phyloP scores from a whole-genome alignment of 1,140 invertebrate species.

The Nomia melanderi region DNA sequence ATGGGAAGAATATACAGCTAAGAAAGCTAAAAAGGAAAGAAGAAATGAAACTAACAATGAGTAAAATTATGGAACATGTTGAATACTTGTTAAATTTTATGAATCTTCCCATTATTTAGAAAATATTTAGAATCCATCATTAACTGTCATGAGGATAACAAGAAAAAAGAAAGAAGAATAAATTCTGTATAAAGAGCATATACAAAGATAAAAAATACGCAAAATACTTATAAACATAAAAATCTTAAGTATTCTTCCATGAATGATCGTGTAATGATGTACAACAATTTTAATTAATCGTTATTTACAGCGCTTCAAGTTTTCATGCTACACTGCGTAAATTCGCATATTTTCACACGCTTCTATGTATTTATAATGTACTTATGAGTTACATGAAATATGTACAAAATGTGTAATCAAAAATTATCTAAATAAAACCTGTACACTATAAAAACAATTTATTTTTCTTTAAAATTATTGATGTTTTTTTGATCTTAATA shows the following conservation, averaged over 20 bases:
- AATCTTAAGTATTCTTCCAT: slow-evolving; percentile 34
- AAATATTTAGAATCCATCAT: not conserved
- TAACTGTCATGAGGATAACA: not conserved
- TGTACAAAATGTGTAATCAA: slow-evolving; percentile 45
- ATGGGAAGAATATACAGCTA: slow-evolving; percentile 91
- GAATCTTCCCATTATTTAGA: slow-evolving; percentile 13
- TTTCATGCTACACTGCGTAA: slow-evolving; percentile 20
- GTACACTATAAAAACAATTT: slow-evolving; percentile 37
- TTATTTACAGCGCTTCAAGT: slow-evolving; percentile 20
- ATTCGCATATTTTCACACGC: slow-evolving; percentile 59
- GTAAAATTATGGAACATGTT: slow-evolving; percentile 13
- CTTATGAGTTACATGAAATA: slow-evolving; percentile 55
- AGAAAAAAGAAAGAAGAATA: not conserved
- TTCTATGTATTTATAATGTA: slow-evolving; percentile 59
- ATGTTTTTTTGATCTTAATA: not conserved
- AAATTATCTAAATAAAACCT: slow-evolving; percentile 45
- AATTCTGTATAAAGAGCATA: slow-evolving; percentile 25
- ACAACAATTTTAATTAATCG: slow-evolving; percentile 32
- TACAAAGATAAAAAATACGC: not conserved
- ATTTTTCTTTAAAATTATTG: not conserved
- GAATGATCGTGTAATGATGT: not conserved
- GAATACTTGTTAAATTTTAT: slow-evolving; percentile 42
- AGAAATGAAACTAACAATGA: slow-evolving; percentile 45
- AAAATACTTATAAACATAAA: not conserved
- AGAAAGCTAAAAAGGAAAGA: slow-evolving; percentile 64